Evolutionary conservation across 1,140 invertebrate genomes (phyloP), one percentile per base, ranked within the genome.

Genomic region (Andricus grossulariae): DNA sequence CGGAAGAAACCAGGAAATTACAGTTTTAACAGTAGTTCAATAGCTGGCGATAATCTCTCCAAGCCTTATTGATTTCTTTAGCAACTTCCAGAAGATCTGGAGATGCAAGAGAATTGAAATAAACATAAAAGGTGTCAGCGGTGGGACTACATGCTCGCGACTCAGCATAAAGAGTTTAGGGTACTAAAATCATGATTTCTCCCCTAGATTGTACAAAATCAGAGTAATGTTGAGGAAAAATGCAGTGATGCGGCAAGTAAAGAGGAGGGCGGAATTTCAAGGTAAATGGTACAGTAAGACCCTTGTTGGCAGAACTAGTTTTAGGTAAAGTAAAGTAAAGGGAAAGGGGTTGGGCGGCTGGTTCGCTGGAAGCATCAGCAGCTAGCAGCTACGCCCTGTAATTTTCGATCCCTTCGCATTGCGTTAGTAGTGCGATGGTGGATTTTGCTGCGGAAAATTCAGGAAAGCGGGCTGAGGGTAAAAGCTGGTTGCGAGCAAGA

Each of bases 371-470:
- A 66, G 25, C 60, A 66, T 66, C 60, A 66, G 52, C 11, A 32
- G 25, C 25, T 3, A 32, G 25, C 21, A 54, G 77, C 54, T 73
- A 76, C 60, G 75, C 80, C 79, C 76, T 82, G 76, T 82, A 87
- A 88, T 87, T 87, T 86, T 82, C 84, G 80, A 84, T 83, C 71
- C 79, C 72, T 25, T 74, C 74, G 75, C 74, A 77, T 49, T 74
- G 60, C 45, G 71, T 57, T n/a, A 60, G 55, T 25, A 66, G 21
- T 70, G 45, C 52, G 71, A 74, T 77, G 78, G 74, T 71, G 57
- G 66, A 77, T 77, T 75, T 71, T 77, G 74, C 55, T 54, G 72
- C 51, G 72, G 16, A 32, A 51, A 12, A 72, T 71, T 50, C 50
- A 39, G 49, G 72, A 60, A 39, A 51, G 72, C 70, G 49, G 79